Conservation (phyloP, 1,140 invertebrate genomes). For the Bradysia coprophila region DNA sequence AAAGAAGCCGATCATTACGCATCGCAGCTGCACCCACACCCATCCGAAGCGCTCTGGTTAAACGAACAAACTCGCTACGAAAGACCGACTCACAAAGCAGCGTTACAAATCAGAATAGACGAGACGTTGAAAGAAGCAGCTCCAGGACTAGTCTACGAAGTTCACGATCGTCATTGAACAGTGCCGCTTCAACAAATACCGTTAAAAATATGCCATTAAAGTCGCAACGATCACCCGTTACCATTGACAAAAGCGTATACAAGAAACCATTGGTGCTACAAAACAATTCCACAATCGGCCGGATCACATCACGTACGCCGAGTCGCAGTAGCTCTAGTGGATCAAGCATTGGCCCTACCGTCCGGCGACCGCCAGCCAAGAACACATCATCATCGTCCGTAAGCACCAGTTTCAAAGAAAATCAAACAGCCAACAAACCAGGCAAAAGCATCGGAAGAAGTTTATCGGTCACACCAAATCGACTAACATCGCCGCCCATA, state of each 20-base stretch:
- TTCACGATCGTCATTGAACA: conserved; percentile 64
- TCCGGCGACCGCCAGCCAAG: conserved; percentile 11
- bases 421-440: conserved; percentile 6
- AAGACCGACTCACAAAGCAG: conserved; percentile 12
- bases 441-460: background rate
- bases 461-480: background rate
- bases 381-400: conserved; percentile 4
- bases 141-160: conserved; percentile 57
- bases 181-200: conserved; percentile 58
- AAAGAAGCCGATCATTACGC: conserved; percentile 7
- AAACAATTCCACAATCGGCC: conserved; percentile 7
- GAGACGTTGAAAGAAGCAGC: conserved; percentile 37
- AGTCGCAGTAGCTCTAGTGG: conserved; percentile 52
- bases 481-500: background rate
- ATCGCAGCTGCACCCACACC: conserved; percentile 6
- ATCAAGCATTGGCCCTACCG: conserved; percentile 29
- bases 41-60: conserved; percentile 7
- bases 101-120: conserved; percentile 5
- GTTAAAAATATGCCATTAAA: conserved; percentile 38
- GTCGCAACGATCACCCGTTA: conserved; percentile 11
- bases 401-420: conserved; percentile 20
- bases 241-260: background rate
- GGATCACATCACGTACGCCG: conserved; percentile 27
- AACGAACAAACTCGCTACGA: conserved; percentile 20
- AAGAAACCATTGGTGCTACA: conserved; percentile 1